A percentile compares a stretch with the other conserved stretches of the same genome.
Conservation (phyloP, 2,797 vertebrate genomes). For the Darevskia mixta region DNA sequence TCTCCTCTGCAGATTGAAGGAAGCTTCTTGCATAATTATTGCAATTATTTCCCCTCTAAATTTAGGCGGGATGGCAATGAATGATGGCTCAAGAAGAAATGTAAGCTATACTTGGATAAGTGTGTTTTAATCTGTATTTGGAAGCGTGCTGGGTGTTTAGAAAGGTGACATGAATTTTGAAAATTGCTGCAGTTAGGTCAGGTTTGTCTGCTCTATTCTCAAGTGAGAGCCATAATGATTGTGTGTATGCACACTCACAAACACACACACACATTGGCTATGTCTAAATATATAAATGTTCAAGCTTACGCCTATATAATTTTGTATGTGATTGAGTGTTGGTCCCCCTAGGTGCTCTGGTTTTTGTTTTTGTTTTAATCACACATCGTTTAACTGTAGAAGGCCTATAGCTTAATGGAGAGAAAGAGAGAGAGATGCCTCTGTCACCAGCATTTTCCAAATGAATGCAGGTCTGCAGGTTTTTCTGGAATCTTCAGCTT, state of each 20-base stretch:
- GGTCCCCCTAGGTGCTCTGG: no score
- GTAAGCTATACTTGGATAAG: background rate
- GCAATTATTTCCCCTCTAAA: conserved; percentile 42
- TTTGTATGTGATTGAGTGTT: background rate
- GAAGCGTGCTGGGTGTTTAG: background rate
- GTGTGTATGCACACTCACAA: no score
- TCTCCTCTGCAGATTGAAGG: conserved; percentile 6
- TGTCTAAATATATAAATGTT: background rate
- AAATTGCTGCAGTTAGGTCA: background rate
- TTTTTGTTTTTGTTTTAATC: no score
- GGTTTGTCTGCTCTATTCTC: background rate
- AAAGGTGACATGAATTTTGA: background rate
- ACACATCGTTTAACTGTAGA: no score
- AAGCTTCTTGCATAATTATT: conserved; percentile 26
- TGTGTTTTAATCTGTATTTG: background rate
- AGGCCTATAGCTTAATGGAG: no score
- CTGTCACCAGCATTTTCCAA: no score
- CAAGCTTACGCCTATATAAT: background rate
- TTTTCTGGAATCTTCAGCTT: no score
- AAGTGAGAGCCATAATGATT: background rate
- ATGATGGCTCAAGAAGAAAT: conserved; percentile 14
- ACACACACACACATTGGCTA: no score
- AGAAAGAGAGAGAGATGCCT: background rate
- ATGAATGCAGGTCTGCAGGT: background rate
- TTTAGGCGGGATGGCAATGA: background rate